Percentiles rank a stretch among this genome's conserved stretches.
phyloP scores from a whole-genome alignment of 2,113 vertebrate species.

The Perca schrenkii region DNA sequence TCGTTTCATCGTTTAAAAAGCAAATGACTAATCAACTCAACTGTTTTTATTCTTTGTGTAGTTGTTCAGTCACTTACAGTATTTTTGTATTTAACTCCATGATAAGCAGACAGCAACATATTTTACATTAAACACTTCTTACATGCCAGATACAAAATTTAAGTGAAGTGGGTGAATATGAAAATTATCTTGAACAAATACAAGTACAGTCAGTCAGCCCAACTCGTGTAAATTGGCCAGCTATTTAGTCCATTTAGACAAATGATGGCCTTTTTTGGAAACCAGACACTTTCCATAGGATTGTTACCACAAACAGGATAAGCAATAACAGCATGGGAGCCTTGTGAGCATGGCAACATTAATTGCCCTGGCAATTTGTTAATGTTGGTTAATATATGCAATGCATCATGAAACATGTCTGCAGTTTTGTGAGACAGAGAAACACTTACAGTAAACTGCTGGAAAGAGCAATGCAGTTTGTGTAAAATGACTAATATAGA shows the following conservation, averaged over 20 bases:
- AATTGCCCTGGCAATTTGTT: constrained; percentile 1
- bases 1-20: neutral
- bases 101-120: neutral
- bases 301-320: constrained; percentile 6
- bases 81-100: neutral
- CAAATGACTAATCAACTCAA: neutral
- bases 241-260: neutral
- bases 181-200: neutral
- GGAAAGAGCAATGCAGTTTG: neutral
- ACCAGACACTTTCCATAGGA: neutral
- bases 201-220: neutral
- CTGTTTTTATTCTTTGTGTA: neutral
- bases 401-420: neutral
- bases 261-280: neutral
- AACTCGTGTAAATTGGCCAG: neutral
- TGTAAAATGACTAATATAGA: neutral
- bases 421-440: neutral
- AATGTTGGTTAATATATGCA: constrained; percentile 1
- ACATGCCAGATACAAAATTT: neutral
- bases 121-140: neutral
- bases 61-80: neutral
- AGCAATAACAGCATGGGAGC: constrained; percentile 19
- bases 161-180: neutral
- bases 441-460: too few relatives aligned
- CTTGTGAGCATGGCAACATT: neutral